Percentiles rank a stretch among this genome's conserved stretches.
These are phyloP conservation scores for Thalpophila matura DNA, from an alignment of 2,888 invertebrate species.

Conservation along the genomic window DNA sequence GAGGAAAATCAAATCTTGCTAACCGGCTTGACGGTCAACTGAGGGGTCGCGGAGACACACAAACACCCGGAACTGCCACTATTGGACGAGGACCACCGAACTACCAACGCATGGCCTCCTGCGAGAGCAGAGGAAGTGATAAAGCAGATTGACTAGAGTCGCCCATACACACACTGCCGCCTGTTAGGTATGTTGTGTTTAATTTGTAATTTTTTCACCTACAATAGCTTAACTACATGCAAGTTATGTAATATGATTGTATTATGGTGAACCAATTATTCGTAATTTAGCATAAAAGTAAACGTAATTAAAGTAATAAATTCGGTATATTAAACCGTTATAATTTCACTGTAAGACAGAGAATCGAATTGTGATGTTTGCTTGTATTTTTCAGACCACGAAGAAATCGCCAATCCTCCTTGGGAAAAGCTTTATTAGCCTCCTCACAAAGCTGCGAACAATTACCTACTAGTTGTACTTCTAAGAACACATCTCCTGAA, in stretches of 20 bases:
- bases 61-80: slow-evolving; percentile 93
- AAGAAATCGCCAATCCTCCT: slow-evolving; percentile 85
- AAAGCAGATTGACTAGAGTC: slow-evolving; percentile 97
- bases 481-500: slow-evolving; percentile 84
- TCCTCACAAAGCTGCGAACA: slow-evolving; percentile 86
- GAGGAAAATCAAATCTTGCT: slow-evolving; percentile 94
- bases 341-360: not conserved
- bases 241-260: no score
- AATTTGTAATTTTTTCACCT: not conserved
- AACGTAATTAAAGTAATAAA: no score
- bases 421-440: slow-evolving; percentile 80
- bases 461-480: slow-evolving; percentile 83
- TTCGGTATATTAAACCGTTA: no score
- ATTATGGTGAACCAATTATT: no score
- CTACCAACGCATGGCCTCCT: slow-evolving; percentile 97
- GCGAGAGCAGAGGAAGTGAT: slow-evolving; percentile 94
- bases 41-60: slow-evolving; percentile 90
- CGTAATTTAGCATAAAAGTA: no score
- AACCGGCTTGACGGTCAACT: slow-evolving; percentile 85
- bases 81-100: slow-evolving; percentile 93
- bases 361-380: slow-evolving; percentile 4
- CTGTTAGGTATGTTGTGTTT: slow-evolving; percentile 75
- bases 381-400: slow-evolving; percentile 81
- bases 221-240: not conserved
- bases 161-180: slow-evolving; percentile 91